Conservation (phyloP, 2,888 invertebrate species). For the Cyclophora punctaria region DNA sequence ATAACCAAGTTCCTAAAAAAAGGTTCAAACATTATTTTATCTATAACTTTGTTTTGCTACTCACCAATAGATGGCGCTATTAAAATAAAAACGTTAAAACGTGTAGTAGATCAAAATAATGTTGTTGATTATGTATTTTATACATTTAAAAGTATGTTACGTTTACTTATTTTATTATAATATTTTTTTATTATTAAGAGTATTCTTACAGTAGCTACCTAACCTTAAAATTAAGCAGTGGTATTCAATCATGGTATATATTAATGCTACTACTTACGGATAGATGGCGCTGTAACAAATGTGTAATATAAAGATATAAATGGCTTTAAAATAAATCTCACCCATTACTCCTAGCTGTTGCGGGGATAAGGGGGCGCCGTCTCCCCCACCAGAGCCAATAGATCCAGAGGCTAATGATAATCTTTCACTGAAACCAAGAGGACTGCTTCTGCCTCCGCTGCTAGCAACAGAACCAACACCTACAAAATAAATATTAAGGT, state of each 20-base stretch:
- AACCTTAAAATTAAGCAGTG: neutral
- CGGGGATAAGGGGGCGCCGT: constrained; percentile 82
- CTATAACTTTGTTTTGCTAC: constrained; percentile 25
- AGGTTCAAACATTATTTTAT: neutral
- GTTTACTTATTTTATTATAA: no score
- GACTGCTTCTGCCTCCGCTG: constrained; percentile 78
- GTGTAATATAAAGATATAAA: no score
- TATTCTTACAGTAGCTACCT: no score
- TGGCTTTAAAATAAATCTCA: constrained; percentile 59
- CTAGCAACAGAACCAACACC: constrained; percentile 80
- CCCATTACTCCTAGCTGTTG: constrained; percentile 94
- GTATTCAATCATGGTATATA: neutral
- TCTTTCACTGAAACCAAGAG: constrained; percentile 78
- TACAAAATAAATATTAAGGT: constrained; percentile 13
- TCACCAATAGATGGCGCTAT: constrained; percentile 33
- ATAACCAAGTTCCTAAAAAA: neutral
- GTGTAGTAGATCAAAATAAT: no score
- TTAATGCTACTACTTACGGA: constrained; percentile 5
- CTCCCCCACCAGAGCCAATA: constrained; percentile 72
- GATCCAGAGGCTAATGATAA: constrained; percentile 81
- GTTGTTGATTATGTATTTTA: no score
- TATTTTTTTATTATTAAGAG: neutral
- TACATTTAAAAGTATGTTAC: no score
- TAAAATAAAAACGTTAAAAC: constrained; percentile 30
- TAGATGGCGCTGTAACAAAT: constrained; percentile 29